Percentiles rank a stretch among this genome's conserved stretches.
Evolutionary conservation across 2,113 vertebrate species (phyloP).

Genomic region (Pimephales promelas): DNA sequence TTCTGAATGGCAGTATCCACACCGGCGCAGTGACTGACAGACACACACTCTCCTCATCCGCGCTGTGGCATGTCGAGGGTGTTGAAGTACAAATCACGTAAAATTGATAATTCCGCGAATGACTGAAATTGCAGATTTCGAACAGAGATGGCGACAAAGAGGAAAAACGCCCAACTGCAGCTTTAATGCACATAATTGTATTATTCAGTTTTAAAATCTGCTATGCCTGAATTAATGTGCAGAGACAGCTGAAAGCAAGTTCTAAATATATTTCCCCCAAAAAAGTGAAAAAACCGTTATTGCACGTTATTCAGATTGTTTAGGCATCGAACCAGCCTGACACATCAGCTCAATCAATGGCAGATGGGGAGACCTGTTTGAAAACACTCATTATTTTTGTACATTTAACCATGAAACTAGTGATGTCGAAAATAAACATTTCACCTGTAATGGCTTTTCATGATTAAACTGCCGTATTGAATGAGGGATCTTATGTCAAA

Average conservation of each 20-base stretch:
- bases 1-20: too few species aligned
- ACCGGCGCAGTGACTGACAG: too few species aligned
- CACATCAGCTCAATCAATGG: background rate
- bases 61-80: too few species aligned
- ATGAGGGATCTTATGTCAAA: background rate
- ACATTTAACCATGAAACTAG: background rate
- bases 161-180: too few species aligned
- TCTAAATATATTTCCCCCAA: background rate
- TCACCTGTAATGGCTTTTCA: background rate
- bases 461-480: background rate
- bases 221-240: background rate
- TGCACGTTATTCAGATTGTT: background rate
- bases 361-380: background rate
- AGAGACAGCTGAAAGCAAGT: background rate
- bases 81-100: too few species aligned
- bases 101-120: too few species aligned
- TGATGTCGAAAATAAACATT: background rate
- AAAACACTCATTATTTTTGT: background rate
- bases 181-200: background rate
- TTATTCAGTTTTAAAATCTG: background rate
- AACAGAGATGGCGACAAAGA: too few species aligned
- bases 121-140: too few species aligned
- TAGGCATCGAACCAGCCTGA: background rate
- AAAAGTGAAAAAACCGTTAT: background rate
- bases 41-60: too few species aligned